Evolutionary conservation across 2,888 invertebrate genomes (phyloP).

Genomic region (Megamerina dolium): DNA sequence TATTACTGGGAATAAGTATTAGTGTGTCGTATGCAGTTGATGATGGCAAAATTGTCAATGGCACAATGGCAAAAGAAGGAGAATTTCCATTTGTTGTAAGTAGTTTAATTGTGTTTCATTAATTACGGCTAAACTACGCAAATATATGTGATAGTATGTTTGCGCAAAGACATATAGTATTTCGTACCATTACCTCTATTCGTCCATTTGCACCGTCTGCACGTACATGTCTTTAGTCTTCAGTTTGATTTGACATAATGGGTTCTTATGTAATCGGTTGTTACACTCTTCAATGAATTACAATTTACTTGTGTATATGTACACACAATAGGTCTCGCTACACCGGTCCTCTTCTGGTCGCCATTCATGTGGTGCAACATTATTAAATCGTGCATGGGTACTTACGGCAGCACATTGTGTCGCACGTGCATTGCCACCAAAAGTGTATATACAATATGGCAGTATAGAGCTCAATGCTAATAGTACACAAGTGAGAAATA

Average conservation of each 20-base stretch:
- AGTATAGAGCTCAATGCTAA: constrained; percentile 29
- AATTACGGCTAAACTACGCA: background rate
- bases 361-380: constrained; percentile 40
- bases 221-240: no score
- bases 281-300: background rate
- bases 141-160: background rate
- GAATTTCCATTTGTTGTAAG: constrained; percentile 42
- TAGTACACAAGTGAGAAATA: constrained; percentile 28
- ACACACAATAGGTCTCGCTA: constrained; percentile 33
- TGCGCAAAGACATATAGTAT: no score
- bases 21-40: constrained; percentile 5
- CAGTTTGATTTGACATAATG: no score
- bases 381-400: constrained; percentile 38
- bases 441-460: constrained; percentile 39
- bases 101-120: background rate
- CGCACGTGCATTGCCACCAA: constrained; percentile 19
- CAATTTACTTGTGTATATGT: no score
- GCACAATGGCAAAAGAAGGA: constrained; percentile 30
- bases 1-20: background rate
- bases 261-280: no score
- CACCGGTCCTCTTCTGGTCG: constrained; percentile 31
- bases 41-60: constrained; percentile 37
- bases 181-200: no score
- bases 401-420: constrained; percentile 47
- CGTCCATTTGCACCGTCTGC: no score